Percentiles rank a stretch among this genome's conserved stretches.
Conservation (phyloP, 2,888 invertebrate species). For the Lypha dubia region DNA sequence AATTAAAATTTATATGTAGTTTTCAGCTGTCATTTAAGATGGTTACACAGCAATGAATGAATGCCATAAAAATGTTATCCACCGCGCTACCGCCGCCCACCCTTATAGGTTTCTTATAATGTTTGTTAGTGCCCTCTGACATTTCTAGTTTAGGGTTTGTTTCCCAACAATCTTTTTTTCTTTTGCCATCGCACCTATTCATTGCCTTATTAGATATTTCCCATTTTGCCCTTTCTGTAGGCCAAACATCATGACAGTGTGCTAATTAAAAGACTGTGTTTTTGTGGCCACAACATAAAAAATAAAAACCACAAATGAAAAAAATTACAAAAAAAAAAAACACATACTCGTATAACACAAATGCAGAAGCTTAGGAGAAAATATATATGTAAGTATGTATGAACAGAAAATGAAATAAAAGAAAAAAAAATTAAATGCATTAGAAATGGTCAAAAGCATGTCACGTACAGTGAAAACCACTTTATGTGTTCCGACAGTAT, state of each 20-base stretch:
- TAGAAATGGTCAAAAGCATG: slow-evolving; percentile 51
- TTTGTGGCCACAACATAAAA: slow-evolving; percentile 72
- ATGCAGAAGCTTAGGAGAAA: not conserved
- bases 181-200: not conserved
- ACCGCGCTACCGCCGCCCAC: too few relatives aligned
- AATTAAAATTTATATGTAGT: slow-evolving; percentile 33
- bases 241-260: slow-evolving; percentile 66
- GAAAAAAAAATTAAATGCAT: slow-evolving; percentile 38
- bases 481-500: not conserved
- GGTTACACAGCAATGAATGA: not conserved
- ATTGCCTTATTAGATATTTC: slow-evolving; percentile 5
- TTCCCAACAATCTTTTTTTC: not conserved
- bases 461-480: slow-evolving; percentile 55
- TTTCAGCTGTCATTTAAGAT: slow-evolving; percentile 14
- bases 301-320: slow-evolving; percentile 63
- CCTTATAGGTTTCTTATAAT: not conserved
- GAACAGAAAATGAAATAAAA: slow-evolving; percentile 20
- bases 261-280: slow-evolving; percentile 74
- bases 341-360: too few relatives aligned
- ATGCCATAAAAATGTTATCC: not conserved
- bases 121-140: slow-evolving; percentile 19
- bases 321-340: slow-evolving; percentile 38
- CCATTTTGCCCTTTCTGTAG: slow-evolving; percentile 39
- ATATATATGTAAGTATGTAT: too few relatives aligned
- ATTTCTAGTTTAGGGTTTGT: not conserved